Evolutionary conservation across 2,797 vertebrate genomes (phyloP).

Genomic region (Margarornis squamiger): DNA sequence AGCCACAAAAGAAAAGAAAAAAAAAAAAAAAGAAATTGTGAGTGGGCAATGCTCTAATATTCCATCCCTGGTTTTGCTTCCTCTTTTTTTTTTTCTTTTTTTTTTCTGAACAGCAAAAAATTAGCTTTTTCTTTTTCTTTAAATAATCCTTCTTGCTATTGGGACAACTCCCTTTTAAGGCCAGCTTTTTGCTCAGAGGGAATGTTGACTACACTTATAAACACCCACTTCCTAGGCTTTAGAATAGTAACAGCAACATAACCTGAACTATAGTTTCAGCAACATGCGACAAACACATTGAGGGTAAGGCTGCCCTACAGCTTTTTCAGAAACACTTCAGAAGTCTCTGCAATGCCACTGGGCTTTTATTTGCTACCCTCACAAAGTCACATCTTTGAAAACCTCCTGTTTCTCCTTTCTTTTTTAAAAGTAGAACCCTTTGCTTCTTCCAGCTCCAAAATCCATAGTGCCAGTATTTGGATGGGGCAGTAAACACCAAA

Average conservation of each 20-base stretch:
- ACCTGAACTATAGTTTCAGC: slow-evolving; percentile 47
- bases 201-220: slow-evolving; percentile 62
- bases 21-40: not conserved
- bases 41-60: not conserved
- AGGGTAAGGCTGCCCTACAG: not conserved
- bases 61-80: not conserved
- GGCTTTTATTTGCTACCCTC: not conserved
- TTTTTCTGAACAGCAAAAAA: not conserved
- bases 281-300: not conserved
- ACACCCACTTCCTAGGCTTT: slow-evolving; percentile 65
- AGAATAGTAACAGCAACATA: slow-evolving; percentile 62
- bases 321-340: not conserved
- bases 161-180: slow-evolving; percentile 65
- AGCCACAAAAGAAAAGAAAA: not conserved
- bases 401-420: not conserved
- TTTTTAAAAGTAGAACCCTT: not conserved
- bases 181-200: slow-evolving; percentile 50
- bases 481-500: not conserved
- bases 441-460: not conserved
- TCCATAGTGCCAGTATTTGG: not conserved
- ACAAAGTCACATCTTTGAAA: not conserved
- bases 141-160: slow-evolving; percentile 55
- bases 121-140: slow-evolving; percentile 52
- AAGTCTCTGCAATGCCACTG: not conserved
- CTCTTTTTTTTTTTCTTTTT: not conserved